Evolutionary conservation across 64 coral and sea anemone species (phyloP), one percentile per base, ranked within the genome.

Genomic region (Montipora sp.): DNA sequence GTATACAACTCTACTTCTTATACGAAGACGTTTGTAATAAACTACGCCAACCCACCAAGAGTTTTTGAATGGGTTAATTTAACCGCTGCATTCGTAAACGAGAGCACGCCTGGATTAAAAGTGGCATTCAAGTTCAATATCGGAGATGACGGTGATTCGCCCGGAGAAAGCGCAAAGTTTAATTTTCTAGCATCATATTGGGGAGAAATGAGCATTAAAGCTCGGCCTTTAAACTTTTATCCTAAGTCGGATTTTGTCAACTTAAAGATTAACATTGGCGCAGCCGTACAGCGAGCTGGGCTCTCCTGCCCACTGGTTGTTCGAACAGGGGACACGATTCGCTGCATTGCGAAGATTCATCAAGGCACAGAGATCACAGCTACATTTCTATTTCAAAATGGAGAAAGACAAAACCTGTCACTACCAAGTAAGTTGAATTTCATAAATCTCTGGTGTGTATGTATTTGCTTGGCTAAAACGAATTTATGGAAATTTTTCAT

Each of bases 1-100:
- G 92, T 94, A 5, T 96, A 96, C 43, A 96, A 94, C 73, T 90
- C 88, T 0, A 94, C 88, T 44, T 89, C 65, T n/a, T 96, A 85
- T 13, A 60, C 15, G 8, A 83, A 88, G 15, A 68, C 59, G 47
- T 58, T 96, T 45, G 19, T 59, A 1, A 75, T 96, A 44, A 90
- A 91, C 66, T 48, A 84, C 59, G 44, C 18, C 43, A 50, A 60
- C 4, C 47, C 88, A 19, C 46, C 60, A 16, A 50, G 57, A 48
- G 8, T 21, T 8, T 82, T 87, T 21, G 48, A 69, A 36, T 23
- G 77, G 21, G 20, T 79, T 13, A 94, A 91, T 22, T 3, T 96
- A 5, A 94, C 83, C 3, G 59, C 71, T 21, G 47, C n/a, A 10
- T 85, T 87, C 18, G 53, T 73, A 5, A 96, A 96, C 68, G 67